Conservation (phyloP, 2,797 vertebrate genomes). For the Mormyrus hasselquistii region DNA sequence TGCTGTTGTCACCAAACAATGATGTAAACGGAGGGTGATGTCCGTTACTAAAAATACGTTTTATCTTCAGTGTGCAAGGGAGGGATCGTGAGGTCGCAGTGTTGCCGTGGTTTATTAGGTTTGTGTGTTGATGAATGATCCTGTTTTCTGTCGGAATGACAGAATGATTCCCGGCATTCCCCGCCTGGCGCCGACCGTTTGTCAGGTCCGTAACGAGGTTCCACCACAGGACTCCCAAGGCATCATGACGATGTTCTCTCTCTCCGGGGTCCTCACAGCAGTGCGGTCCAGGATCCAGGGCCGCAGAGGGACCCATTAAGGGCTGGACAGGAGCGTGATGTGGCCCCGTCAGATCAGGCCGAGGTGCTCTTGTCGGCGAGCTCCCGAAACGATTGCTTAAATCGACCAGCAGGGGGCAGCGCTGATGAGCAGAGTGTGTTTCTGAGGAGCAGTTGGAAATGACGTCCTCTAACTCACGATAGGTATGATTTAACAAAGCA, state of each 20-base stretch:
- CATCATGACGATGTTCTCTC: neutral
- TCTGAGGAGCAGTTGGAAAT: neutral
- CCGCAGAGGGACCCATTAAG: neutral
- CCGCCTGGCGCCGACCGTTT: neutral
- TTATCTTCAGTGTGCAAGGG: neutral
- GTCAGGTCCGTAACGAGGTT: slow-evolving; percentile 3
- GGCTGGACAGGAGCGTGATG: neutral
- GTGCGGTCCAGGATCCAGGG: neutral
- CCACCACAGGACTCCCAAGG: neutral
- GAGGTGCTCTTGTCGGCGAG: neutral
- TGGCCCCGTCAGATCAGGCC: neutral
- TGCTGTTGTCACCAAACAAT: neutral
- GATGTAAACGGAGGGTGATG: neutral
- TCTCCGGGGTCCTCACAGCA: neutral
- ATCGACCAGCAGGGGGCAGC: neutral
- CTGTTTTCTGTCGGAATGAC: neutral
- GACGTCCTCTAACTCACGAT: neutral
- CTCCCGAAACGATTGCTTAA: neutral
- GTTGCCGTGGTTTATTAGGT: neutral
- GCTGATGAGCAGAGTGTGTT: neutral
- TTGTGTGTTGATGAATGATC: neutral
- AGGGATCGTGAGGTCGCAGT: neutral
- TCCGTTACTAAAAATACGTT: neutral
- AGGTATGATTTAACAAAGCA: neutral
- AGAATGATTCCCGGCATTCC: neutral